Conservation (phyloP, 35 echinoderm and acorn worm genomes). For the Lytechinus pictus region DNA sequence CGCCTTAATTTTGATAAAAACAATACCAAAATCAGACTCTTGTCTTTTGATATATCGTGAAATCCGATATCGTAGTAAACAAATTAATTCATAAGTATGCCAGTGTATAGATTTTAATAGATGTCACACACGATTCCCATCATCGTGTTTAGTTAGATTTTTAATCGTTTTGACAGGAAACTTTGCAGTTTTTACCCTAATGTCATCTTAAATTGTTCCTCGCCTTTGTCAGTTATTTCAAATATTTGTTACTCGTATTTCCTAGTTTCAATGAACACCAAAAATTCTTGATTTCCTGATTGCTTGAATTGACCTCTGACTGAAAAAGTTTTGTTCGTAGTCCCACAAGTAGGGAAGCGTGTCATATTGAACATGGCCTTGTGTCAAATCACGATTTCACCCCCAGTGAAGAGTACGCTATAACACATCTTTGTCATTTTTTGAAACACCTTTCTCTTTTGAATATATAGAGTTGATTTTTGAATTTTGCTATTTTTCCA, state of each 20-base stretch:
- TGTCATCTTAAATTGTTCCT: neutral
- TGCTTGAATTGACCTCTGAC: neutral
- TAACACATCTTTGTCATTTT: neutral
- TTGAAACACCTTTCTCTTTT: too few species aligned
- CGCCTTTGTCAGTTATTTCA: neutral
- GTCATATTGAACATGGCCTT: neutral
- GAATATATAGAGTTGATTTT: too few species aligned
- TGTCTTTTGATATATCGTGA: too few species aligned
- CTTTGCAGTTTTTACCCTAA: neutral
- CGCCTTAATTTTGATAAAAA: too few species aligned
- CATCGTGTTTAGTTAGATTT: neutral
- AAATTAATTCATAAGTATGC: neutral
- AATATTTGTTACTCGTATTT: neutral
- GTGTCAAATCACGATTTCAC: neutral
- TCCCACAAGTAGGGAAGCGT: neutral
- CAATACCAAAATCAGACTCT: too few species aligned
- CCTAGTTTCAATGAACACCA: neutral
- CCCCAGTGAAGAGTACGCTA: neutral
- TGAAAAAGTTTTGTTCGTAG: neutral
- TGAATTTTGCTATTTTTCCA: too few species aligned
- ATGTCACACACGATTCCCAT: neutral
- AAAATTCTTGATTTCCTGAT: neutral
- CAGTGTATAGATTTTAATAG: neutral
- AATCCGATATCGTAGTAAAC: neutral
- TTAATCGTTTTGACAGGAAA: neutral